Base-by-base conservation (phyloP, 1,140 invertebrate species). In the Bombus turneri region DNA sequence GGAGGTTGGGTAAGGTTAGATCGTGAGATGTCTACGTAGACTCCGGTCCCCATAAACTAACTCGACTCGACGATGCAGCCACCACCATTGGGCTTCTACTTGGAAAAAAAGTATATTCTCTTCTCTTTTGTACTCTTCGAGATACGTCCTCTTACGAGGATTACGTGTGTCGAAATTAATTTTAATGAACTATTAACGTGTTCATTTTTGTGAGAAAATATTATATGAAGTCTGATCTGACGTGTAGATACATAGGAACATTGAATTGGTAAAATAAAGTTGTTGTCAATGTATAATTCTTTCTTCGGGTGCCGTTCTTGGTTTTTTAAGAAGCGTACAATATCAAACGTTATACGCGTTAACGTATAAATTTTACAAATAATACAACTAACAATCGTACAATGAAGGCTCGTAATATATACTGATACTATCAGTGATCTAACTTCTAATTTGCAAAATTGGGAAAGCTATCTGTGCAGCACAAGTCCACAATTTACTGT, bases 11-110 rank as follows among this genome's bases (percentile, higher is more conserved):
- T 94, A 91, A 92, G 91, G 92, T 92, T 93, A 93, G 92, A 92
- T 93, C 91, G 91, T 92, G 93, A 90, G 91, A 94, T 91, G 91
- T 93, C 93, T 92, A 94, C 94, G 92, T 94, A 94, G 92, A 93
- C 93, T 92, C 90, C 88, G 92, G 86, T 92, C 89, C 91, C 91
- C 93, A 92, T 94, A 94, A 94, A 94, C 91, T 91, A 93, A 93
- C 92, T 88, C 88, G 90, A 90, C 90, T 89, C 89, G 87, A 93
- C 91, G 85, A 86, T 91, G 89, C 88, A 90, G 87, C 88, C 91
- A 83, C 91, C 88, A 90, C 91, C 88, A 90, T 89, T 83, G 83
- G 83, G 76, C 62, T 87, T 80, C 18, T 47, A 39, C 64, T 22
- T 73, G 22, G 72, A 62, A 62, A 74, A 80, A 64, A 83, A 81